Evolutionary conservation across 2,797 vertebrate species (phyloP).

Genomic region (Helarctos malayanus): DNA sequence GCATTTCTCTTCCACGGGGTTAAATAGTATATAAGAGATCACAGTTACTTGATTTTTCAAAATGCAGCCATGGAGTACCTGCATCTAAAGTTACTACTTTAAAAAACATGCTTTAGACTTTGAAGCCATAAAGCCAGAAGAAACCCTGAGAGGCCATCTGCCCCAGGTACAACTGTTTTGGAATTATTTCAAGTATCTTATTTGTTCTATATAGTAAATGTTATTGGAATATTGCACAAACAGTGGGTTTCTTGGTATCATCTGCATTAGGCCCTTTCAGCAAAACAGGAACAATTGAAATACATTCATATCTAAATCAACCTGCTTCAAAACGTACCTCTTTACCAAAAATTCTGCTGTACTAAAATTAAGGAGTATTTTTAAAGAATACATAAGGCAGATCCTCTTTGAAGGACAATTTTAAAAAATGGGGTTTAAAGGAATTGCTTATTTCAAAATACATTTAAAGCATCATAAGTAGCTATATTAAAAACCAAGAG

Average conservation of each 20-base stretch:
- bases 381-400: slow-evolving; percentile 86
- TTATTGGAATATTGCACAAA: slow-evolving; percentile 83
- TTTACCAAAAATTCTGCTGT: slow-evolving; percentile 58
- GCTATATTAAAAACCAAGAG: slow-evolving; percentile 82
- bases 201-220: slow-evolving; percentile 61
- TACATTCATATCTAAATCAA: slow-evolving; percentile 78
- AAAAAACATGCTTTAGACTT: slow-evolving; percentile 47
- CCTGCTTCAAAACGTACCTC: slow-evolving; percentile 65
- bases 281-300: slow-evolving; percentile 76
- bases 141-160: slow-evolving; percentile 70
- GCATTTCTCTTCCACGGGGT: slow-evolving; percentile 69
- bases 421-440: slow-evolving; percentile 80
- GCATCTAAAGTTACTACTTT: slow-evolving; percentile 75
- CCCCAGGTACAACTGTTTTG: slow-evolving; percentile 69
- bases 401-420: slow-evolving; percentile 82
- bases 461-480: slow-evolving; percentile 82
- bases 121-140: slow-evolving; percentile 76
- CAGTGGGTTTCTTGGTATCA: slow-evolving; percentile 71
- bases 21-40: slow-evolving; percentile 59
- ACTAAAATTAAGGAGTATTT: slow-evolving; percentile 77
- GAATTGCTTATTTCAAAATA: slow-evolving; percentile 84
- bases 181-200: slow-evolving; percentile 82
- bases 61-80: slow-evolving; percentile 85
- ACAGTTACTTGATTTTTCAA: slow-evolving; percentile 83
- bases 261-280: slow-evolving; percentile 71